Conservation (phyloP, 2,888 invertebrate species). For the Drosophila cognata region DNA sequence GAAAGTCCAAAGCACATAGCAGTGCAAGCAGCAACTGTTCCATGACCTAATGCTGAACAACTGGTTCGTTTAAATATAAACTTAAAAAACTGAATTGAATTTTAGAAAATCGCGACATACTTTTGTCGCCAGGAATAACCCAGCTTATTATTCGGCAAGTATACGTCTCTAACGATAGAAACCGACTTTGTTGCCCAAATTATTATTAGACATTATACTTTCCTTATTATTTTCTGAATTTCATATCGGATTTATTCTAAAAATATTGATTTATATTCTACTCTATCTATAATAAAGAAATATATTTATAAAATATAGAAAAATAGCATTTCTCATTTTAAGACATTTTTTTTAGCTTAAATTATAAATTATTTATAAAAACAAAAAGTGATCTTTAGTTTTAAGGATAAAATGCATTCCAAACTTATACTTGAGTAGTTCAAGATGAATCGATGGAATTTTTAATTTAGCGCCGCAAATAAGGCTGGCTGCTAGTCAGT, state of each 20-base stretch:
- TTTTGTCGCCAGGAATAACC: neutral
- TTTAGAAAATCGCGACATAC: neutral
- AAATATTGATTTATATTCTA: neutral
- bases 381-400: neutral
- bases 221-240: neutral
- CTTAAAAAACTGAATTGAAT: neutral
- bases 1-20: neutral
- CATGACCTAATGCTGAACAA: neutral
- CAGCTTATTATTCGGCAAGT: too few relatives aligned
- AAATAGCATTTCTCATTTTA: neutral
- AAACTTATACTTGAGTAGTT: constrained; percentile 2
- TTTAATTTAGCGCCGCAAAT: constrained; percentile 62
- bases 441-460: constrained; percentile 69
- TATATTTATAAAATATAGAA: neutral
- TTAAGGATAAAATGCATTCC: neutral
- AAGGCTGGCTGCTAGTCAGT: constrained; percentile 6
- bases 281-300: neutral
- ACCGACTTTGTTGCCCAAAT: neutral
- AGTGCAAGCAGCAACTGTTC: neutral
- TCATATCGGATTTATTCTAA: neutral
- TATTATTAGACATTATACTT: neutral
- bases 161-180: too few relatives aligned
- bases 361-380: neutral
- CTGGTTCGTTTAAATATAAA: constrained; percentile 35
- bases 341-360: neutral